A percentile compares a stretch with the other conserved stretches of the same genome.
These are phyloP conservation scores for Ctenosaura bakeri DNA, from an alignment of 2,797 vertebrate species.

Conservation along the genomic window DNA sequence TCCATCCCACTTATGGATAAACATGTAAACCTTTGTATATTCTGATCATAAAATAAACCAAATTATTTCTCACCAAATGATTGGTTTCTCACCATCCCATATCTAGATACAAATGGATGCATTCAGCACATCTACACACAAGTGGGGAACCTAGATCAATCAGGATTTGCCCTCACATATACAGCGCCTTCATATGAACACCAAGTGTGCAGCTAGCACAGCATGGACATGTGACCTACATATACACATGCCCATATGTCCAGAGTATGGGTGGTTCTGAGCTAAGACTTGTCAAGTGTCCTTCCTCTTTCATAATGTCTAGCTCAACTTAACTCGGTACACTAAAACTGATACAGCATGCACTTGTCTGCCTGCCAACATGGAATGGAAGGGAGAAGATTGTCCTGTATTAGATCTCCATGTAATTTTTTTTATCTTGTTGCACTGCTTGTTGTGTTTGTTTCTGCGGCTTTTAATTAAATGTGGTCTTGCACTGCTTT, in stretches of 20 bases:
- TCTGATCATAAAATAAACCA: no score
- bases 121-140: no score
- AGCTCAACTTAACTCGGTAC: not conserved
- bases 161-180: not conserved
- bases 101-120: no score
- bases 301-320: not conserved
- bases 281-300: not conserved
- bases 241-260: not conserved
- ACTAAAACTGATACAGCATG: no score
- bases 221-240: not conserved
- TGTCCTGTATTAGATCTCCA: not conserved
- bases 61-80: no score
- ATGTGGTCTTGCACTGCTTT: no score
- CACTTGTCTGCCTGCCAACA: not conserved
- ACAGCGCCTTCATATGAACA: not conserved
- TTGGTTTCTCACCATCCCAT: no score
- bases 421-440: no score
- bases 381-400: not conserved
- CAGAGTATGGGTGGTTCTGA: not conserved
- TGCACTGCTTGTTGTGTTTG: no score
- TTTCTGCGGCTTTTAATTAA: no score
- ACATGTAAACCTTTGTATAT: no score
- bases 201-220: not conserved
- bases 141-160: not conserved
- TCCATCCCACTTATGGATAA: no score